Evolutionary conservation across 1,140 invertebrate genomes (phyloP).

Genomic region (Anoplolepis gracilipes): DNA sequence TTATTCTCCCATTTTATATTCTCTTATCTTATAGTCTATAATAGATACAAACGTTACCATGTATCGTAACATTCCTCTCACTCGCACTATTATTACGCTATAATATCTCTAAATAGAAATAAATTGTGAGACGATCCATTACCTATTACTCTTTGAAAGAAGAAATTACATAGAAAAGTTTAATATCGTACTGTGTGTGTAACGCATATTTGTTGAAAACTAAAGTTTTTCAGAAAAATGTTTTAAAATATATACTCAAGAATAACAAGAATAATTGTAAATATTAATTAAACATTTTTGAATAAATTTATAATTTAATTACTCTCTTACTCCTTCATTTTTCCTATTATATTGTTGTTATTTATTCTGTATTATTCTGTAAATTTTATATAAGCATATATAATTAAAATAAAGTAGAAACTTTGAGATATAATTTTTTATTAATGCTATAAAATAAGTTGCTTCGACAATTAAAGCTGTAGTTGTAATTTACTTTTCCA

Average conservation of each 20-base stretch:
- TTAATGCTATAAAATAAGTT: not conserved
- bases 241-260: not conserved
- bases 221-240: not conserved
- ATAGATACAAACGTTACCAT: not conserved
- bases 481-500: not conserved
- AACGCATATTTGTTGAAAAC: not conserved
- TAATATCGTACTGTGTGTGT: not conserved
- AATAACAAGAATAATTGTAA: not conserved
- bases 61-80: not conserved
- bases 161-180: not conserved
- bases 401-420: not conserved
- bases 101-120: not conserved
- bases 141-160: not conserved
- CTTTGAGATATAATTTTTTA: conserved; percentile 1
- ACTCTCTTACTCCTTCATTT: not conserved
- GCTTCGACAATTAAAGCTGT: not conserved
- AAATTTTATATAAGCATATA: not conserved
- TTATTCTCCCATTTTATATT: conserved; percentile 13
- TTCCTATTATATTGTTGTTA: not conserved
- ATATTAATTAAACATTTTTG: not conserved
- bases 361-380: not conserved
- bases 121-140: not conserved
- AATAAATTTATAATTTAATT: conserved; percentile 9
- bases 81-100: too few relatives aligned
- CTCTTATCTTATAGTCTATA: not conserved